Base-by-base conservation (phyloP, 2,113 vertebrate species). In the Tachycineta bicolor region DNA sequence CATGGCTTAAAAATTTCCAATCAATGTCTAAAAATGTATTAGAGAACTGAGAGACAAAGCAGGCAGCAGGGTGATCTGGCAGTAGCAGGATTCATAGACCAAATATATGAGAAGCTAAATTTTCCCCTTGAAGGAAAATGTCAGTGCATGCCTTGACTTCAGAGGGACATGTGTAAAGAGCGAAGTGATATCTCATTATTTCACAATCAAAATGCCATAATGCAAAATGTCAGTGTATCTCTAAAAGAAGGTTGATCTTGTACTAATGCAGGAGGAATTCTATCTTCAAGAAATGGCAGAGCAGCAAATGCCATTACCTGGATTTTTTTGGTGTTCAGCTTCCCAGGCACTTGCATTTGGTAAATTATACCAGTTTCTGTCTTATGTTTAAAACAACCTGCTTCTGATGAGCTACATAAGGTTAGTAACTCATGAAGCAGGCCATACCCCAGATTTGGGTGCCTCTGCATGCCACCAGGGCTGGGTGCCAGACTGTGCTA, bases 1-100 rank as follows among this genome's bases (percentile, higher is more conserved):
- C 87, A 94, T 70, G 74, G 93, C 87, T 97, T 90, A 87, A 96
- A 56, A 92, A 91, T 68, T 93, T 92, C 89, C 95, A 95, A 70
- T 68, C 44, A 90, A 97, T 88, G 68, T 94, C 89, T 67, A 84
- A 93, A 86, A 89, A 82, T 90, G 58, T 92, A 82, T 65, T 87
- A 34, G 64, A 56, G 89, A 60, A 64, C 75, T 21, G 33, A 87
- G 77, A 56, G 46, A 71, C 75, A 64, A 56, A 84, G 79, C 80
- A 83, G 46, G 85, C 69, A 82, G 21, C 12, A 16, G 84, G 31
- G 50, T 60, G 49, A 52, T 28, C 31, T 23, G 73, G 43, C 15
- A 74, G 62, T 28, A 82, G 70, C 53, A 67, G 34, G 65, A 63
- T 39, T 76, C 33, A 12, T 5, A 55, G 47, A 62, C 18, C 41